Evolutionary conservation across 1,140 invertebrate species (phyloP).

Genomic region (Neodiprion pinetum): DNA sequence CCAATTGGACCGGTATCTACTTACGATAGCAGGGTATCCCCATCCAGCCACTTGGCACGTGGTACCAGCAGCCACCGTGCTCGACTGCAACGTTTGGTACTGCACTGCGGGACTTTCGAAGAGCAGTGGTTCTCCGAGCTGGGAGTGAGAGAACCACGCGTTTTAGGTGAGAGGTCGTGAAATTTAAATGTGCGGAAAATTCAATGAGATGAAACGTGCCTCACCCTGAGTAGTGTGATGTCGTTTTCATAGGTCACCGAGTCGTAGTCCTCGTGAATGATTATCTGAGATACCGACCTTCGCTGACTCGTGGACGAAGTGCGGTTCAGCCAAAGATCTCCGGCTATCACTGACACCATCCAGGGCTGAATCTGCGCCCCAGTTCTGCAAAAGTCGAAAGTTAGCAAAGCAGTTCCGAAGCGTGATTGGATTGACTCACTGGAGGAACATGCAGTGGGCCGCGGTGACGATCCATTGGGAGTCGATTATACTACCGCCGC

Average conservation of each 20-base stretch:
- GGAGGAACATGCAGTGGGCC: slow-evolving; percentile 46
- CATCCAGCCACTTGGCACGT: slow-evolving; percentile 55
- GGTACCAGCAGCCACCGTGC: slow-evolving; percentile 25
- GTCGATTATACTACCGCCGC: slow-evolving; percentile 45
- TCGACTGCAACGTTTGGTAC: slow-evolving; percentile 7
- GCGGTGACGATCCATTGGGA: slow-evolving; percentile 42
- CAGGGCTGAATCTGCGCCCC: slow-evolving; percentile 23
- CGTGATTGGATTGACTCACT: slow-evolving; percentile 30
- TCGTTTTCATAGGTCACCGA: slow-evolving; percentile 36
- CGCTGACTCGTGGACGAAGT: slow-evolving; percentile 25
- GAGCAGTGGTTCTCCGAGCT: slow-evolving; percentile 32
- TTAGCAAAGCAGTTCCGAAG: background rate
- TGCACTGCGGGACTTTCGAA: slow-evolving; percentile 21
- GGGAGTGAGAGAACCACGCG: slow-evolving; percentile 9
- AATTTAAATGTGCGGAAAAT: background rate
- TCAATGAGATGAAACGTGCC: background rate
- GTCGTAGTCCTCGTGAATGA: slow-evolving; percentile 36
- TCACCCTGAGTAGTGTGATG: slow-evolving; percentile 43
- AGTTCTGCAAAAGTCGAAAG: slow-evolving; percentile 1
- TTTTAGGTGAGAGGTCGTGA: slow-evolving; percentile 8
- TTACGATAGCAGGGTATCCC: slow-evolving; percentile 49
- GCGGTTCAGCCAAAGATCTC: slow-evolving; percentile 31
- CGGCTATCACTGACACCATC: slow-evolving; percentile 39
- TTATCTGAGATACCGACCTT: slow-evolving; percentile 28
- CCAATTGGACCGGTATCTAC: background rate